Percentiles rank a stretch among this genome's conserved stretches.
phyloP scores from a whole-genome alignment of 2,888 invertebrate genomes.

The Sericinus montela region DNA sequence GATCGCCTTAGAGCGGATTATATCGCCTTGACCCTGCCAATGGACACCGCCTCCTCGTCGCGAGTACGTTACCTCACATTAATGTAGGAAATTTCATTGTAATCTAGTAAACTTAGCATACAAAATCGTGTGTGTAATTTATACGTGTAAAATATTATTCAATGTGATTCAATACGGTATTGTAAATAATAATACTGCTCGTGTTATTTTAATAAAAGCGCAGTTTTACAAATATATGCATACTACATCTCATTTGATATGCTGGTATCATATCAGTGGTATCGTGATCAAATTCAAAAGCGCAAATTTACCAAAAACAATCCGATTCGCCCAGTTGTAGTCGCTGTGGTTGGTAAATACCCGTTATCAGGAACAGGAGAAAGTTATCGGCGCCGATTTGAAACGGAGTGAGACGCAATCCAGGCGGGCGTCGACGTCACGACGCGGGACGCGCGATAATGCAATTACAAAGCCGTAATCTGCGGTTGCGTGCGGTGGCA shows the following conservation, averaged over 20 bases:
- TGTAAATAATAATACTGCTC: no score
- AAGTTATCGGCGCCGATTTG: slow-evolving; percentile 27
- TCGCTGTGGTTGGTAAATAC: slow-evolving; percentile 9
- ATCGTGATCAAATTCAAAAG: neutral
- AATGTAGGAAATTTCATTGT: no score
- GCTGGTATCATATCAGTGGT: no score
- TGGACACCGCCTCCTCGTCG: neutral
- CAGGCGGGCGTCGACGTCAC: slow-evolving; percentile 48
- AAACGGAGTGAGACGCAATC: slow-evolving; percentile 27
- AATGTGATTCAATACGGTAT: no score
- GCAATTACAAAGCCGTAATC: slow-evolving; percentile 62
- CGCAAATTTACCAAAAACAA: neutral
- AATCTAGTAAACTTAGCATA: no score
- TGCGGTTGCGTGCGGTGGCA: slow-evolving; percentile 43
- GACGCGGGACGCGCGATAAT: slow-evolving; percentile 66
- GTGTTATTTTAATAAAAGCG: no score
- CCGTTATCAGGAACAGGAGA: slow-evolving; percentile 22
- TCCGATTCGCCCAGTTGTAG: neutral
- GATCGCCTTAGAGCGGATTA: slow-evolving; percentile 3
- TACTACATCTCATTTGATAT: no score
- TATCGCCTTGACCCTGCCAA: slow-evolving; percentile 18
- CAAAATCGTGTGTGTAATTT: no score
- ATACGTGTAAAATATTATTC: no score
- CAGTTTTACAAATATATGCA: no score
- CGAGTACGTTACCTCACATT: no score